Evolutionary conservation across 2,888 invertebrate genomes (phyloP), one percentile per base, ranked within the genome.

Genomic region (Hypsopygia costalis): DNA sequence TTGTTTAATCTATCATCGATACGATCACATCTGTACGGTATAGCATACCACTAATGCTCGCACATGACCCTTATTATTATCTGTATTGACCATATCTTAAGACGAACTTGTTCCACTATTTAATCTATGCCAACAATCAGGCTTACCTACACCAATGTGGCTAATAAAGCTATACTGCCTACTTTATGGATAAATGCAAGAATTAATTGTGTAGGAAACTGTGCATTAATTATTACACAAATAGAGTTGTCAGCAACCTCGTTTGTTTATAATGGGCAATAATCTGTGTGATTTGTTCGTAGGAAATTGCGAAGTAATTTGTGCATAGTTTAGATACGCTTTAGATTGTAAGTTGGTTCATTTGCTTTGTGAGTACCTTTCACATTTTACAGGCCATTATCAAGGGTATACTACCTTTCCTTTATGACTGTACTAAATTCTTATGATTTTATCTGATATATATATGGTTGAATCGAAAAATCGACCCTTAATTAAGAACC

Each of bases 111-210:
- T n/a, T n/a, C n/a, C n/a, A 34, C 21, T 29, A 30, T 36, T 38
- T 43, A 43, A 48, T 44, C 40, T 34, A 28, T 16, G 9, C 11
- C 35, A 41, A 42, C 38, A 44, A 44, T 47, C 44, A n/a, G n/a
- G 6, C 6, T 25, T 25, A 25, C 25, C 6, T 41, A 41, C 16
- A 16, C n/a, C n/a, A n/a, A n/a, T 44, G 40, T 44, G 21, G 36
- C 34, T 44, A 47, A 44, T 44, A 47, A 47, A 36, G 41, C 22
- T 28, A 39, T 42, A 40, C 41, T 34, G 33, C 40, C 16, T 33
- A 43, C 32, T 33, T 28, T 41, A 31, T 27, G 34, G 36, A 31
- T 39, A 43, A 43, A 41, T 40, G 46, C 30, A 21, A 29, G 33
- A 40, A 37, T 36, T 39, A 27, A 12, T 25, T 16, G 33, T 32